Evolutionary conservation across 2,797 vertebrate species (phyloP).

Genomic region (Ceyx erithaca): DNA sequence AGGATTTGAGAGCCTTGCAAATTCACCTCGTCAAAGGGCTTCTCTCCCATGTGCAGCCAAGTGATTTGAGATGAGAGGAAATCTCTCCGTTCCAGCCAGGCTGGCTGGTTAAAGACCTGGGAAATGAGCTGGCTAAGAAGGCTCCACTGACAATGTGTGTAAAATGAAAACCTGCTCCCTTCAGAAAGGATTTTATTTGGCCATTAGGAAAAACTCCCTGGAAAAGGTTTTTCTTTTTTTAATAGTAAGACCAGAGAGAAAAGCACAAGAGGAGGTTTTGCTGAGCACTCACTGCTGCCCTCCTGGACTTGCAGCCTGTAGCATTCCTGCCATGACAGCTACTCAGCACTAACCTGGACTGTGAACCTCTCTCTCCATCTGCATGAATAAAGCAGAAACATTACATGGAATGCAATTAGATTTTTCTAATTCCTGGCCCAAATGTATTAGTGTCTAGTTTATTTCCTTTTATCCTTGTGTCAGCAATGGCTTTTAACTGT

Average conservation of each 20-base stretch:
- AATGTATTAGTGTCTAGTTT: neutral
- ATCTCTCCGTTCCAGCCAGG: constrained; percentile 41
- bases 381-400: neutral
- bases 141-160: constrained; percentile 5
- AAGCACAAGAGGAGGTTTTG: neutral
- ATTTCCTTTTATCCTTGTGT: neutral
- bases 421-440: neutral
- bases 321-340: neutral
- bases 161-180: constrained; percentile 31
- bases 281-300: neutral
- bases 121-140: constrained; percentile 55
- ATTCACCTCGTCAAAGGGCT: neutral
- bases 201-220: neutral
- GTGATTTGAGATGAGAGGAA: constrained; percentile 21
- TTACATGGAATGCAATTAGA: neutral
- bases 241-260: neutral
- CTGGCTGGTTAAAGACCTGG: constrained; percentile 27
- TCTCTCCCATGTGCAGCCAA: constrained; percentile 41
- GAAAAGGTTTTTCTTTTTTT: neutral
- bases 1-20: constrained; percentile 48
- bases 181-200: neutral
- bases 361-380: neutral
- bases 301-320: neutral
- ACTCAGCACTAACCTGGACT: neutral
- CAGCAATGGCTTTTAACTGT: neutral